Base-by-base conservation (phyloP, 1,140 invertebrate genomes). In the Agraylea sexmaculata region DNA sequence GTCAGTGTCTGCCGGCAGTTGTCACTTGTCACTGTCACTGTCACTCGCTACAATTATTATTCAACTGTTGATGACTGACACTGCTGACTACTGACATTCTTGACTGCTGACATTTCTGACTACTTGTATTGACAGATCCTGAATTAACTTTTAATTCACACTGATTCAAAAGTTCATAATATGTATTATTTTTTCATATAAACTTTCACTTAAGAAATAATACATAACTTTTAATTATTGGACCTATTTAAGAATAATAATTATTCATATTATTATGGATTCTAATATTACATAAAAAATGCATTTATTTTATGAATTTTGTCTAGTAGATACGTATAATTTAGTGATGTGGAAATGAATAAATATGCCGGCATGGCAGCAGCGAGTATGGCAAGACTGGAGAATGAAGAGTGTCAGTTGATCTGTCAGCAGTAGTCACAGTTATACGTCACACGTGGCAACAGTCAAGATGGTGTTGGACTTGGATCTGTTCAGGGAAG, bases 401-500 rank as follows among this genome's bases (percentile, higher is more conserved):
- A n/a, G n/a, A n/a, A n/a, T n/a, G n/a, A n/a, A n/a, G n/a, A n/a
- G n/a, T n/a, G n/a, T n/a, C n/a, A n/a, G 23, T 25, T n/a, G n/a
- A 25, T 25, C 23, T 6, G 6, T 25, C 23, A 25, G 23, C 6
- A n/a, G 23, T 32, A 13, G n/a, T 32, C 7, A n/a, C n/a, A 17
- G 6, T 32, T 6, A 13, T 32, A 8, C 13, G 16, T n/a, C 13
- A 7, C n/a, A 32, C 30, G 30, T 32, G 30, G 6, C 6, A 6
- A 7, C 6, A 6, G 23, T 15, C 6, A 71, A 56, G 58, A 99
- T 99, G 95, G 94, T 97, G 32, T 69, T 99, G n/a, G 93, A 99
- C 68, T 74, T 99, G 52, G 94, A 99, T 65, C 66, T 94, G 32
- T 99, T 99, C 59, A 83, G 96, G 28, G 73, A 76, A 2, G 94